phyloP scores from a whole-genome alignment of 2,797 vertebrate genomes.

The Epinephelus malabaricus region DNA sequence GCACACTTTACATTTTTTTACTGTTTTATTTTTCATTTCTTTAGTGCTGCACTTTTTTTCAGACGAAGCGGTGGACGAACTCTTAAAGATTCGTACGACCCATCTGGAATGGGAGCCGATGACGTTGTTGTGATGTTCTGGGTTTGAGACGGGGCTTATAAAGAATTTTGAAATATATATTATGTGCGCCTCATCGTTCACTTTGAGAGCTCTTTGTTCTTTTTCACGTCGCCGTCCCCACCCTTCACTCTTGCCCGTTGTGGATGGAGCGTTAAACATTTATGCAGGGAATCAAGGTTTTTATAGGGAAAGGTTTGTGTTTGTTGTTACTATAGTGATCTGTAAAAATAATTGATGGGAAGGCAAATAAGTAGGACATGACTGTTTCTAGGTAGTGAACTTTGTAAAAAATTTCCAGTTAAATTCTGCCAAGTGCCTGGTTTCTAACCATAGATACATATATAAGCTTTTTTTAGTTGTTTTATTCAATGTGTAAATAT shows the following conservation, averaged over 20 bases:
- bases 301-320: slow-evolving; percentile 58
- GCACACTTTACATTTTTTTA: slow-evolving; percentile 25
- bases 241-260: slow-evolving; percentile 38
- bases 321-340: slow-evolving; percentile 90
- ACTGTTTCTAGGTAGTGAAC: slow-evolving; percentile 86
- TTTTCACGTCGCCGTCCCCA: slow-evolving; percentile 44
- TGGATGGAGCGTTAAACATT: slow-evolving; percentile 75
- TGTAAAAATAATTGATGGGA: slow-evolving; percentile 63
- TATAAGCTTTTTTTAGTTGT: slow-evolving; percentile 86
- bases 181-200: slow-evolving; percentile 54
- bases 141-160: not conserved
- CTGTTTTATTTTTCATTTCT: slow-evolving; percentile 35
- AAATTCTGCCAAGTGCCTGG: slow-evolving; percentile 86
- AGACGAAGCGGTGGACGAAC: slow-evolving; percentile 30
- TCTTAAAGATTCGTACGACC: slow-evolving; percentile 6
- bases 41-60: slow-evolving; percentile 74
- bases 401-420: slow-evolving; percentile 89
- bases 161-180: slow-evolving; percentile 13
- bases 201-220: slow-evolving; percentile 44
- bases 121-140: slow-evolving; percentile 19
- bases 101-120: slow-evolving; percentile 69
- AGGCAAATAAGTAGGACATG: slow-evolving; percentile 75
- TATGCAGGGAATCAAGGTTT: slow-evolving; percentile 73
- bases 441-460: slow-evolving; percentile 85
- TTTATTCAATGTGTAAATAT: slow-evolving; percentile 67